Percentiles rank a stretch among this genome's conserved stretches.
phyloP scores from a whole-genome alignment of 2,113 vertebrate genomes.

The Lucifuga dentata region DNA sequence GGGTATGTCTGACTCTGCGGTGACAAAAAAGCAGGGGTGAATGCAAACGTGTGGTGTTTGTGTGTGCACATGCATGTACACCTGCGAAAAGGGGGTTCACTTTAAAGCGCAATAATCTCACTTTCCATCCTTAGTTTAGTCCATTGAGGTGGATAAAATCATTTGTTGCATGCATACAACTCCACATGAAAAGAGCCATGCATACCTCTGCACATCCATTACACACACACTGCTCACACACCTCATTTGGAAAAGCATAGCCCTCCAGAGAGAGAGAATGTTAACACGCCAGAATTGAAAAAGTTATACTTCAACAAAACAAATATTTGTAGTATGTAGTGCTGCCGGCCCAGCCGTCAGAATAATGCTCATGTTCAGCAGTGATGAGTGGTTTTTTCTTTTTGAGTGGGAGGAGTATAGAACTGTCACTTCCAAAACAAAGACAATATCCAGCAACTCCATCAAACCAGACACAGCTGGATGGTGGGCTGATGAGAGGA shows the following conservation, averaged over 20 bases:
- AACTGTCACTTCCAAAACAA: slow-evolving; percentile 60
- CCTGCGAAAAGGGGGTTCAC: slow-evolving; percentile 2
- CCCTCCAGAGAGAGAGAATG: slow-evolving; percentile 11
- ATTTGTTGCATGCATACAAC: slow-evolving; percentile 21
- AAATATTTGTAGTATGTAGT: slow-evolving; percentile 37
- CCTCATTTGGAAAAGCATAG: slow-evolving; percentile 18
- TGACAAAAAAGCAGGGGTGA: slow-evolving; percentile 2
- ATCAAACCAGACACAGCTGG: slow-evolving; percentile 70
- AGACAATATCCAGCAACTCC: slow-evolving; percentile 49
- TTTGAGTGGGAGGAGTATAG: slow-evolving; percentile 64
- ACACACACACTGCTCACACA: slow-evolving; percentile 3
- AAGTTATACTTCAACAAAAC: slow-evolving; percentile 20
- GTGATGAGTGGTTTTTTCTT: slow-evolving; percentile 54
- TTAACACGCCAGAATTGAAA: slow-evolving; percentile 11
- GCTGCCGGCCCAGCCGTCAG: slow-evolving; percentile 24
- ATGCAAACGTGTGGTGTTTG: slow-evolving; percentile 9
- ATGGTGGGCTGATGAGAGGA: slow-evolving; percentile 59
- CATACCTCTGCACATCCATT: slow-evolving; percentile 3
- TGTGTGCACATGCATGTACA: neutral
- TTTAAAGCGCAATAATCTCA: slow-evolving; percentile 20
- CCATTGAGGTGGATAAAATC: slow-evolving; percentile 37
- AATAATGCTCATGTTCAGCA: slow-evolving; percentile 59
- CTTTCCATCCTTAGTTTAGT: slow-evolving; percentile 16
- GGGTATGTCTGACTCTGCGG: slow-evolving; percentile 53
- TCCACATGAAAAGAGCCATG: slow-evolving; percentile 4